These are phyloP conservation scores for Syrmaticus mikado DNA, from an alignment of 2,113 vertebrate species.

Conservation along the genomic window DNA sequence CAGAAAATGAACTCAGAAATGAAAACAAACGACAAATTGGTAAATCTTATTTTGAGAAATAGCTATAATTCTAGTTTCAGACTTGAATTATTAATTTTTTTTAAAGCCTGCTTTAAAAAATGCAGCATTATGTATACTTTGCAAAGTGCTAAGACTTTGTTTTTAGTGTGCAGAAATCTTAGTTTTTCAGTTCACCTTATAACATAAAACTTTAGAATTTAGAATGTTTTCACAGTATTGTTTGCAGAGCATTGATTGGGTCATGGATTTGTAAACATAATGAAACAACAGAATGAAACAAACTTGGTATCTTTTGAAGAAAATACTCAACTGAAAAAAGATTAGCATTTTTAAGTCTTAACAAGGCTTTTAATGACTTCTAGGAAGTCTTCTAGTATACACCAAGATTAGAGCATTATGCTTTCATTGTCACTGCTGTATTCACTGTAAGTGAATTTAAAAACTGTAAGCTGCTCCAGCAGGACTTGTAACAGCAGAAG, in stretches of 20 bases:
- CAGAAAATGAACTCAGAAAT: conserved; percentile 86
- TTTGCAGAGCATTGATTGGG: not conserved
- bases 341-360: not conserved
- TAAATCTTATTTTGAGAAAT: conserved; percentile 74
- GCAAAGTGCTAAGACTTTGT: not conserved
- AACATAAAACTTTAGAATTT: not conserved
- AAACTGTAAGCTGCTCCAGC: not conserved
- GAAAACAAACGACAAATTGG: conserved; percentile 90
- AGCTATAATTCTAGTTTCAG: conserved; percentile 13
- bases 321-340: not conserved
- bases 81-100: not conserved
- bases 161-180: not conserved
- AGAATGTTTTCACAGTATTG: not conserved
- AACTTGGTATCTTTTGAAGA: not conserved
- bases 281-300: not conserved
- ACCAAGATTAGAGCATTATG: not conserved
- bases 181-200: not conserved
- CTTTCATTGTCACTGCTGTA: not conserved
- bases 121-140: not conserved
- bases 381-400: not conserved
- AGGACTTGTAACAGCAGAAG: not conserved
- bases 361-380: not conserved
- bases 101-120: not conserved
- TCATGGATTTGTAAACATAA: not conserved
- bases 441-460: not conserved